Conservation (phyloP, 2,113 vertebrate species). For the Natator depressus region DNA sequence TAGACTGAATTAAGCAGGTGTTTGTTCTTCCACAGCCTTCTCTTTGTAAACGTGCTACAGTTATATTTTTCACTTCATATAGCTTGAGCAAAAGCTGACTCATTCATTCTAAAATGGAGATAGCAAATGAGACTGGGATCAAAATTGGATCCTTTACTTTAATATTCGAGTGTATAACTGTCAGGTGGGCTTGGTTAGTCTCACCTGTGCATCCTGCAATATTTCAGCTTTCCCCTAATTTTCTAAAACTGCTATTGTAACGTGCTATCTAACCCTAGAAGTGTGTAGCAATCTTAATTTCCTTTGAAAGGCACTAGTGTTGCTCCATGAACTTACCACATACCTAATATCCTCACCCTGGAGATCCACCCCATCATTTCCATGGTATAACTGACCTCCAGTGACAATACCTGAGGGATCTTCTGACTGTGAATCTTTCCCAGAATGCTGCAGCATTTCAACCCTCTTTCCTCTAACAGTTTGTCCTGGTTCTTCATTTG, state of each 20-base stretch:
- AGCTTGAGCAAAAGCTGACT: not conserved
- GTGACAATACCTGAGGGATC: not conserved
- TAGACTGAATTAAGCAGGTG: not conserved
- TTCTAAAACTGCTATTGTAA: not conserved
- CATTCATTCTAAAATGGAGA: not conserved
- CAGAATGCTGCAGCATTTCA: not conserved
- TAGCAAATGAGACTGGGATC: not conserved
- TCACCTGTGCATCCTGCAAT: not conserved
- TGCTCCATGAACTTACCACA: not conserved
- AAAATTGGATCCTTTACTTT: not conserved
- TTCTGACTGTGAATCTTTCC: not conserved
- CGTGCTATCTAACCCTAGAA: not conserved
- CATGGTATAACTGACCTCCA: not conserved
- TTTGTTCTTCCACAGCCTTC: not conserved
- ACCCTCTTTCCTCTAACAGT: not conserved
- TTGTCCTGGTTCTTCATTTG: not conserved
- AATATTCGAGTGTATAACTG: not conserved
- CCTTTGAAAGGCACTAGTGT: not conserved
- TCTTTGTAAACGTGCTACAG: not conserved
- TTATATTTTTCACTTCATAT: not conserved
- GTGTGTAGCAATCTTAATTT: not conserved
- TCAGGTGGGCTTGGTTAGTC: not conserved
- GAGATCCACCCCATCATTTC: rapidly evolving
- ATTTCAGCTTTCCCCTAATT: not conserved
- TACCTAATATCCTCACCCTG: not conserved